These are phyloP conservation scores for Spinus pinus DNA, from an alignment of 2,797 vertebrate genomes.

Conservation along the genomic window DNA sequence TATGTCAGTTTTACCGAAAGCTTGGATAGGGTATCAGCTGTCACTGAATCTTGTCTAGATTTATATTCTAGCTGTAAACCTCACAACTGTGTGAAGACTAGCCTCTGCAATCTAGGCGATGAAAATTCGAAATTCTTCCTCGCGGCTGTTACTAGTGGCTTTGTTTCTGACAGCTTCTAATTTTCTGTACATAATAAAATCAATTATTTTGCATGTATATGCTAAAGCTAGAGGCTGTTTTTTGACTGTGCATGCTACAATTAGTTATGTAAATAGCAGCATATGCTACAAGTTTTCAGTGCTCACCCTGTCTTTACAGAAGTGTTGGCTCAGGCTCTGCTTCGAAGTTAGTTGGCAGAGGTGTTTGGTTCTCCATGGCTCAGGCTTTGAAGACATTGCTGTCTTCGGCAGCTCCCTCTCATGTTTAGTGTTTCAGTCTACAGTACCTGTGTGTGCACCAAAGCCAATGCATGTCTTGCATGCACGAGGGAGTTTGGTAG, in stretches of 20 bases:
- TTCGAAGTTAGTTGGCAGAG: conserved; percentile 59
- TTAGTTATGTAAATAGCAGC: conserved; percentile 71
- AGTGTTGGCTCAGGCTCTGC: conserved; percentile 62
- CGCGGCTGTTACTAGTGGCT: conserved; percentile 41
- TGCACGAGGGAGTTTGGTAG: background rate
- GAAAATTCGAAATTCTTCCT: conserved; percentile 24
- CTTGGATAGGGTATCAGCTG: conserved; percentile 45
- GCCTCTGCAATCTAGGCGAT: conserved; percentile 31
- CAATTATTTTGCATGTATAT: conserved; percentile 63
- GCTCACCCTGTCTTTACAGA: conserved; percentile 54
- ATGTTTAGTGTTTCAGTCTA: background rate
- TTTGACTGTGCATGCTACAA: conserved; percentile 65
- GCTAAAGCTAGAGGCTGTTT: conserved; percentile 69
- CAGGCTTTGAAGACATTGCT: conserved; percentile 32
- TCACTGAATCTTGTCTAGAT: conserved; percentile 33
- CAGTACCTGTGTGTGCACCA: background rate
- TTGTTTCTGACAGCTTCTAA: conserved; percentile 67
- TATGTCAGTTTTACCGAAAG: conserved; percentile 29
- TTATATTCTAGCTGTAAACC: conserved; percentile 49
- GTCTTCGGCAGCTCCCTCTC: background rate
- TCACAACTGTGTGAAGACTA: conserved; percentile 30
- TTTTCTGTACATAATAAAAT: conserved; percentile 63
- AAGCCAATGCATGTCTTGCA: background rate
- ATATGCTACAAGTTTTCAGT: conserved; percentile 66
- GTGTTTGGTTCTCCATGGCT: conserved; percentile 30